phyloP scores from a whole-genome alignment of 2,113 vertebrate genomes.

The Menura novaehollandiae region DNA sequence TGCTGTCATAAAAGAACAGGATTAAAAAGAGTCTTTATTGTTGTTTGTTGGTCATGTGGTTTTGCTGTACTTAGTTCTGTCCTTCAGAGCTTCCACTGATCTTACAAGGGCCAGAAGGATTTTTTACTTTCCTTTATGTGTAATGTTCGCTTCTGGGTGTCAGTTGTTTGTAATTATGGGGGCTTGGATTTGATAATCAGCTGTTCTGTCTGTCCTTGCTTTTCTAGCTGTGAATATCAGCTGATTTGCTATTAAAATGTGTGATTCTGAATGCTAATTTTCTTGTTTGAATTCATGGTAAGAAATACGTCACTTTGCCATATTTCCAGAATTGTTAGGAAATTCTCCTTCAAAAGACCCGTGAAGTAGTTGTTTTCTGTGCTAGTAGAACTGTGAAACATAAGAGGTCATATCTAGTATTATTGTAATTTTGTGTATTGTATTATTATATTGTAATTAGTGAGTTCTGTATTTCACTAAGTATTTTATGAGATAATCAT shows the following conservation, averaged over 20 bases:
- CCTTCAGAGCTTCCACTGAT: slow-evolving; percentile 7
- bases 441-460: neutral
- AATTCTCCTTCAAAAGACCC: neutral
- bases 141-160: neutral
- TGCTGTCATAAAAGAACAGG: neutral
- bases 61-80: neutral
- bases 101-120: neutral
- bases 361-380: neutral
- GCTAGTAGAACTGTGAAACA: neutral
- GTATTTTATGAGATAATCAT: neutral
- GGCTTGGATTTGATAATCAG: neutral
- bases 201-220: neutral
- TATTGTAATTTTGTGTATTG: neutral
- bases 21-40: slow-evolving; percentile 27
- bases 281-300: neutral
- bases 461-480: neutral
- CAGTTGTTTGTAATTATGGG: neutral
- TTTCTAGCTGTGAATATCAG: neutral
- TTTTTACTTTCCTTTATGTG: neutral
- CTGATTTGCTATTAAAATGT: slow-evolving; percentile 26
- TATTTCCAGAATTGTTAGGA: neutral
- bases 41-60: slow-evolving; percentile 29
- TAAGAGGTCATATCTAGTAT: neutral
- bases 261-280: neutral
- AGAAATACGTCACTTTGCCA: neutral